These are phyloP conservation scores for Drosophila chauvacae DNA, from an alignment of 1,140 invertebrate species.

Conservation along the genomic window DNA sequence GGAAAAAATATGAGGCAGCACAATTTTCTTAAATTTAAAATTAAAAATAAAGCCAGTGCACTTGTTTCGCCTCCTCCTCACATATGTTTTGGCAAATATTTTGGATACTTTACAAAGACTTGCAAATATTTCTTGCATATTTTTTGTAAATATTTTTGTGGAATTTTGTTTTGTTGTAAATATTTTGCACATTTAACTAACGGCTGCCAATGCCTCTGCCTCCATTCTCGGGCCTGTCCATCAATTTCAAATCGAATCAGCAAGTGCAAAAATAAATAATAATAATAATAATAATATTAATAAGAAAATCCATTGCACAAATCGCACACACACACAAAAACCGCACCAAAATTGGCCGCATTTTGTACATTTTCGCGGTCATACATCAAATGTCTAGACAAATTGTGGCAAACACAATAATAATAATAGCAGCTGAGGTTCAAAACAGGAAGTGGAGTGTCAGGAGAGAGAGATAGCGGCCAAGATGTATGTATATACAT, in stretches of 20 bases:
- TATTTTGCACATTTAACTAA: constrained; percentile 22
- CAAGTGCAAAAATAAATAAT: constrained; percentile 27
- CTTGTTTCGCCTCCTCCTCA: neutral
- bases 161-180: neutral
- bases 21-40: constrained; percentile 53
- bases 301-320: constrained; percentile 5
- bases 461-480: constrained; percentile 20
- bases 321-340: neutral
- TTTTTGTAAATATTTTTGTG: neutral
- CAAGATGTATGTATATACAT: constrained; percentile 20
- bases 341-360: constrained; percentile 24
- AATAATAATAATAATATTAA: neutral
- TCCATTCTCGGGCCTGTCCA: constrained; percentile 31
- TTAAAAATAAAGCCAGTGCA: constrained; percentile 61
- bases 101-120: neutral
- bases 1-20: neutral
- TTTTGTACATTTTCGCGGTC: constrained; percentile 28
- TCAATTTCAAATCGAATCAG: constrained; percentile 20
- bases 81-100: constrained; percentile 1
- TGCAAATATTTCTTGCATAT: neutral
- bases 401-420: constrained; percentile 50
- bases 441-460: constrained; percentile 48
- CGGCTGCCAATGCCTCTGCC: neutral
- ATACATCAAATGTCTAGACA: constrained; percentile 70
- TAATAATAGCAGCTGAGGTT: constrained; percentile 30